Evolutionary conservation across 1,140 invertebrate genomes (phyloP), one percentile per base, ranked within the genome.

Genomic region (Trichonephila clavipes): DNA sequence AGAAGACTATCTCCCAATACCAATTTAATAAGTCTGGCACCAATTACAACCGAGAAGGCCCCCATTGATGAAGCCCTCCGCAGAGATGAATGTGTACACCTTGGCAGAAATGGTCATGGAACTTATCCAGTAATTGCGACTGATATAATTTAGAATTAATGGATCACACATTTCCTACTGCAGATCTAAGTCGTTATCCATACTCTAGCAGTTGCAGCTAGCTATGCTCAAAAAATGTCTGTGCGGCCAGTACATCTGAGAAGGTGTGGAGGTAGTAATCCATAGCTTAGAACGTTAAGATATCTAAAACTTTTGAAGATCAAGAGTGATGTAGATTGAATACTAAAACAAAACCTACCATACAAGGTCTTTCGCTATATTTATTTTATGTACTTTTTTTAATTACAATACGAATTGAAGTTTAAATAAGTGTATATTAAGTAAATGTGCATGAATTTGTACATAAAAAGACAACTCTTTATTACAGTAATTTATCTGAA

Each of bases 201-300:
- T 61, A 18, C 69, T 62, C 72, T 28, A 77, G 51, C 28, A 90
- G 88, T 7, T 82, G 66, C n/a, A 44, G 44, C 14, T 28, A 21
- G 51, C 34, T 90, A 0, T 90, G 8, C 40, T 19, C 62, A n/a
- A 90, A 61, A 28, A 51, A 62, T 1, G 7, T 19, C 10, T 28
- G 64, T 12, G 21, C 5, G 10, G 14, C 28, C 19, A 12, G n/a
- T 3, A 21, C 59, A 1, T 21, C 61, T 40, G 18, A 40, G 28
- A 86, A 88, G 24, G n/a, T n/a, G 86, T 88, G 5, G 86, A 88
- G 10, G 86, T 88, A 8, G 21, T 88, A 5, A 44, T 88, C 19
- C 86, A 88, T n/a, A 88, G 86, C 7, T 66, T 62, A 6, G 61
- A 88, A 14, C 58, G 12, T 8, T 88, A 19, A 64, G 19, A 1